Base-by-base conservation (phyloP, 2,797 vertebrate species). In the Prunella strophiata region DNA sequence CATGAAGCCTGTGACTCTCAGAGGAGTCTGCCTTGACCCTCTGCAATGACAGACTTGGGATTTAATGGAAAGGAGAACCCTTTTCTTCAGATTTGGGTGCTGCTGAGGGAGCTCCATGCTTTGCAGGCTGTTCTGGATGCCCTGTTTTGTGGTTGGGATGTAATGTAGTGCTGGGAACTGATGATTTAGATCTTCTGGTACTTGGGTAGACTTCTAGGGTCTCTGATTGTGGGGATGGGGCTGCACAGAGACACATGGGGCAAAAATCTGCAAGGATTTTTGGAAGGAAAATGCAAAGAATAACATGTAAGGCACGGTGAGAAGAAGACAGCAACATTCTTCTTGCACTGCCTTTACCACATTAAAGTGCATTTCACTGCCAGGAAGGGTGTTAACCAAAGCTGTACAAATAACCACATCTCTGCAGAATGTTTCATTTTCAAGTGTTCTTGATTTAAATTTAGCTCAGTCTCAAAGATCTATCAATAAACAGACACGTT, bases 361-460 rank as follows among this genome's bases (percentile, higher is more conserved):
- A 88, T 91, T 66, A 95, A 96, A 96, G 73, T 0, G 1, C 88
- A 63, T 84, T 95, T 96, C 59, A 5, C 85, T 95, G 95, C 91
- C 95, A 95, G 93, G 95, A 96, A 95, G 95, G 95, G 95, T 94
- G 95, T 96, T 94, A 96, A 95, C 93, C 94, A 94, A 95, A 95
- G 90, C 80, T 86, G 70, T 79, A 85, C 85, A 79, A 85, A 94
- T 95, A 95, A 95, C 95, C 83, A 70, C 9, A 22, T 88, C 66
- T 94, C 89, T 95, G 86, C 88, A 95, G 83, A 86, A 90, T 81
- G 80, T 86, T 91, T 95, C 82, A 38, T 88, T 94, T 96, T 85
- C 9, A 9, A 90, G 63, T 73, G 83, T 72, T 93, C 82, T 90
- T 83, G 57, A 65, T 84, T 85, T 94, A 93, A 95, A 93, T 95